These are phyloP conservation scores for Brachystomella parvula DNA, from an alignment of 1,140 invertebrate genomes.

Conservation along the genomic window DNA sequence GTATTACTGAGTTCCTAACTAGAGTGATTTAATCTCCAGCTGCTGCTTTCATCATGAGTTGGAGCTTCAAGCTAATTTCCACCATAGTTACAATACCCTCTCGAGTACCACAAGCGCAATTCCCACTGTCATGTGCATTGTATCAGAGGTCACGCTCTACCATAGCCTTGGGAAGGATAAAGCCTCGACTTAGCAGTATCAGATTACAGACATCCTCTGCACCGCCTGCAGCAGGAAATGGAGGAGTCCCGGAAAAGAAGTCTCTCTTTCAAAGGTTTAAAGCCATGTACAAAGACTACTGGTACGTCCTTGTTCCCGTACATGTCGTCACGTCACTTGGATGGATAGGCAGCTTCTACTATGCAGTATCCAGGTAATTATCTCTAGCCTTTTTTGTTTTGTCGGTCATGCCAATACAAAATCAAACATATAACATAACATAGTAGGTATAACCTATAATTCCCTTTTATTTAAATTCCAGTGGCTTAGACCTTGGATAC, in stretches of 20 bases:
- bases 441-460: conserved; percentile 8
- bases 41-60: too few relatives aligned
- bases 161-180: background rate
- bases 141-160: too few relatives aligned
- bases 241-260: conserved; percentile 43
- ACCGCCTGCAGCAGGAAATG: background rate
- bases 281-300: conserved; percentile 84
- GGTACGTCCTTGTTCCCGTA: conserved; percentile 77
- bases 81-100: too few relatives aligned
- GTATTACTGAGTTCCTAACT: too few relatives aligned
- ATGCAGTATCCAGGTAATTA: conserved; percentile 71
- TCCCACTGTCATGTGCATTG: conserved; percentile 12
- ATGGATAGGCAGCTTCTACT: conserved; percentile 81
- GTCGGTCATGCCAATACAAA: too few relatives aligned
- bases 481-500: conserved; percentile 76
- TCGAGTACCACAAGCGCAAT: too few relatives aligned
- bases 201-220: background rate
- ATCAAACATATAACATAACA: background rate
- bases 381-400: too few relatives aligned
- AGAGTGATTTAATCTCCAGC: too few relatives aligned
- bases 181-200: too few relatives aligned
- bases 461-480: conserved; percentile 52
- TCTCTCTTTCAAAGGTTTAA: conserved; percentile 76
- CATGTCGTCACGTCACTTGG: conserved; percentile 74
- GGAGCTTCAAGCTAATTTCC: too few relatives aligned